Conservation (phyloP, 1,140 invertebrate species). For the Micrasema minimum region DNA sequence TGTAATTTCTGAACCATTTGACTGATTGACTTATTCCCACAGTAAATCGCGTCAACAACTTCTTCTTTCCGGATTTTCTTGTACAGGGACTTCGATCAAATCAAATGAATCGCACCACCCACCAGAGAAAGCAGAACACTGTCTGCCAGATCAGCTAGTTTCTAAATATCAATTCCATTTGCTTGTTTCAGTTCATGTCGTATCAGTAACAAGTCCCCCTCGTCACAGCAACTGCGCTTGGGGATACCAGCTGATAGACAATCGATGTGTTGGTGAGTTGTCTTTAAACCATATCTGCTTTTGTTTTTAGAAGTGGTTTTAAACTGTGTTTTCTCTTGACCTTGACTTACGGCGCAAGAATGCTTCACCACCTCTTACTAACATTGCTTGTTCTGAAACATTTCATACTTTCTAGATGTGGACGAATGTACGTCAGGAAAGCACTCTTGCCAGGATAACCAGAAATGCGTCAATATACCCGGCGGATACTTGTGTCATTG, state of each 20-base stretch:
- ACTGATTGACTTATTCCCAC: no score
- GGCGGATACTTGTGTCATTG: slow-evolving; percentile 83
- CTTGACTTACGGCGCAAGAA: no score
- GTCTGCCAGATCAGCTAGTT: no score
- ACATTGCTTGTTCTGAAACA: background rate
- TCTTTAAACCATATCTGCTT: no score
- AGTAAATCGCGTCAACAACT: no score
- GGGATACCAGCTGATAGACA: slow-evolving; percentile 63
- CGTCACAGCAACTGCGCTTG: slow-evolving; percentile 57
- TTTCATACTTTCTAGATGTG: slow-evolving; percentile 64
- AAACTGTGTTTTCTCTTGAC: no score
- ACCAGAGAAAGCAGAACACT: no score
- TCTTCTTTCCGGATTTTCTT: no score
- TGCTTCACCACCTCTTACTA: background rate
- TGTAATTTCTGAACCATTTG: no score
- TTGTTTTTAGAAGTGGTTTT: no score
- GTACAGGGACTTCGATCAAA: no score
- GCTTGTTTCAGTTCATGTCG: slow-evolving; percentile 40
- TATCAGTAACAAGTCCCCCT: slow-evolving; percentile 54
- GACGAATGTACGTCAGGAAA: slow-evolving; percentile 76
- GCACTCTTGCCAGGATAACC: slow-evolving; percentile 75
- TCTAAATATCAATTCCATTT: slow-evolving; percentile 9
- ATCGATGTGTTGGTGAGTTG: slow-evolving; percentile 60
- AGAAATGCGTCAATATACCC: slow-evolving; percentile 78
- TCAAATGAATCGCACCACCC: no score